Evolutionary conservation across 2,888 invertebrate species (phyloP).

Genomic region (Apotomis turbidana): DNA sequence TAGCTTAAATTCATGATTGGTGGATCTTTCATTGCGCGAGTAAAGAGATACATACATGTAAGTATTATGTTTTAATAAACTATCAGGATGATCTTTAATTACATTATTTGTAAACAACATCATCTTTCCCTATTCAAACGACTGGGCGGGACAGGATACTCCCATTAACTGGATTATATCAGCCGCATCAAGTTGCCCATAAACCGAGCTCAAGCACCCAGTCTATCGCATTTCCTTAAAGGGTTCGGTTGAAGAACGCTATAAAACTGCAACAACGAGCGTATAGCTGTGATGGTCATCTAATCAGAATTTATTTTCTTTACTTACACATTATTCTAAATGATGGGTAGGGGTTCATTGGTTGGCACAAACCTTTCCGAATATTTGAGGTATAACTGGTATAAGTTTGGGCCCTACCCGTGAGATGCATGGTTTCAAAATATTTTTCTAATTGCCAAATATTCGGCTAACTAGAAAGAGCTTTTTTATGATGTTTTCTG

Average conservation of each 20-base stretch:
- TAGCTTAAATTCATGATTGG: too few relatives aligned
- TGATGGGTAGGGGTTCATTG: too few relatives aligned
- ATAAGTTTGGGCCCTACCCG: too few relatives aligned
- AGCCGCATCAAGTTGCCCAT: slow-evolving; percentile 17
- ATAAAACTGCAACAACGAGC: slow-evolving; percentile 17
- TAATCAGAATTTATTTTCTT: background rate
- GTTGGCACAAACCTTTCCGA: too few relatives aligned
- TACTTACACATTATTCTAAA: background rate
- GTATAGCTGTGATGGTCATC: background rate
- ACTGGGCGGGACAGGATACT: slow-evolving; percentile 14
- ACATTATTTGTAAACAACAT: background rate
- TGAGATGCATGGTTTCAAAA: too few relatives aligned
- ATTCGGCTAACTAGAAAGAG: too few relatives aligned
- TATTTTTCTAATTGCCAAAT: too few relatives aligned
- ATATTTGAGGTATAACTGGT: too few relatives aligned
- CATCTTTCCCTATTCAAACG: slow-evolving; percentile 6
- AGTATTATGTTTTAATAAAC: too few relatives aligned
- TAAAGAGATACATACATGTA: too few relatives aligned
- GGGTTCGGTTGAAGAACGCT: slow-evolving; percentile 19
- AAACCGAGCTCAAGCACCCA: slow-evolving; percentile 18
- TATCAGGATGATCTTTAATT: background rate
- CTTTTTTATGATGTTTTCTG: too few relatives aligned
- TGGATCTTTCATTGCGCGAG: too few relatives aligned
- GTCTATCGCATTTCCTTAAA: slow-evolving; percentile 14
- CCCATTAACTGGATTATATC: slow-evolving; percentile 13